A percentile compares a stretch with the other conserved stretches of the same genome.
Evolutionary conservation across 2,888 invertebrate genomes (phyloP).

Genomic region (Sturmia bella): DNA sequence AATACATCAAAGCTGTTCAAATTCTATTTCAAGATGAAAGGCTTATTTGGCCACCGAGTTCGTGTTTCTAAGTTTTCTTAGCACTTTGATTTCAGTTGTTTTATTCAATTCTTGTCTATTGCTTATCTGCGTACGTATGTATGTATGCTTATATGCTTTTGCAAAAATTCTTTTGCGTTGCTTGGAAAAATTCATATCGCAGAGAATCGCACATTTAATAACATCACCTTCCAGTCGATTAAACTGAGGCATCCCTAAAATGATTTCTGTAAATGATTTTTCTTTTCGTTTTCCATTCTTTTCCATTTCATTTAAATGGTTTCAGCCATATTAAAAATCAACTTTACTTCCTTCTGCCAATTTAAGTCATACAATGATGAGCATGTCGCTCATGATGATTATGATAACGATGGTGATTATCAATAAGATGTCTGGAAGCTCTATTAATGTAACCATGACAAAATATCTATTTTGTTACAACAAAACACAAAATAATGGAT

Average conservation of each 20-base stretch:
- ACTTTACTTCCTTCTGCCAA: slow-evolving; percentile 24
- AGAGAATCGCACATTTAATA: slow-evolving; percentile 76
- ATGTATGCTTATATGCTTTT: neutral
- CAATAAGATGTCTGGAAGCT: slow-evolving; percentile 60
- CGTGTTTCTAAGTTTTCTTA: slow-evolving; percentile 45
- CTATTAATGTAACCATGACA: slow-evolving; percentile 76
- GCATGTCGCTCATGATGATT: slow-evolving; percentile 34
- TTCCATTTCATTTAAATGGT: slow-evolving; percentile 37
- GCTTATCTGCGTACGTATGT: neutral
- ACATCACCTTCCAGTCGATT: slow-evolving; percentile 82
- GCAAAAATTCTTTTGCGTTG: neutral
- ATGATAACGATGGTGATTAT: slow-evolving; percentile 71
- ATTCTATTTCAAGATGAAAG: too few relatives aligned
- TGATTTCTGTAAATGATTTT: slow-evolving; percentile 49
- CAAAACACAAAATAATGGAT: slow-evolving; percentile 42
- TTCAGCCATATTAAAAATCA: slow-evolving; percentile 46
- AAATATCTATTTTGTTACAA: slow-evolving; percentile 72
- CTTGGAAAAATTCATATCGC: slow-evolving; percentile 18
- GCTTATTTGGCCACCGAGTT: too few relatives aligned
- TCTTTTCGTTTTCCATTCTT: slow-evolving; percentile 39
- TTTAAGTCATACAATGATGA: slow-evolving; percentile 46
- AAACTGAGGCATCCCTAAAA: slow-evolving; percentile 73
- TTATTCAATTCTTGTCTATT: slow-evolving; percentile 61
- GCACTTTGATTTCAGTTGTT: slow-evolving; percentile 69
- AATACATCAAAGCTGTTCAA: too few relatives aligned